Base-by-base conservation (phyloP, 2,888 invertebrate genomes). In the Metopia argyrocephala region DNA sequence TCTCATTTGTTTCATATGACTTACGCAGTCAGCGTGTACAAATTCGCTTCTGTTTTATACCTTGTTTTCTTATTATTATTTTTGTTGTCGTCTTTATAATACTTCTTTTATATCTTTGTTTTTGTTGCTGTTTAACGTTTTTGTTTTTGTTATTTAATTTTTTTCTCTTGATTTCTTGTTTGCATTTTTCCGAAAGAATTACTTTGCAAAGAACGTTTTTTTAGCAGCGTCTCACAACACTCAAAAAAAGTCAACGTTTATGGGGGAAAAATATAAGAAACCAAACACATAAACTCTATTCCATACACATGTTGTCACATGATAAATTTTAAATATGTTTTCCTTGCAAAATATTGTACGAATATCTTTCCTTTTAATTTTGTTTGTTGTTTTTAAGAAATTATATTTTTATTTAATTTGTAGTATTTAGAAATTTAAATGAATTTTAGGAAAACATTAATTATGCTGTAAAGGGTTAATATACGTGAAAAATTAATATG, bases 271-370 rank as follows among this genome's bases (percentile, higher is more conserved):
- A 45, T 68, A 59, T 76, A 74, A n/a, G n/a, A n/a, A n/a, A n/a
- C n/a, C n/a, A n/a, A n/a, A n/a, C n/a, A 38, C 54, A 57, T 31
- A 75, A 9, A 38, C 38, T 9, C 12, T 12, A 15, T 15, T 38
- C 38, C 38, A 38, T 38, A 15, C 78, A 78, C 78, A 78, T 81
- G 81, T 81, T 81, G 78, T 75, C 81, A 81, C 78, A 78, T 81
- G 78, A 75, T 78, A 78, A 81, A 78, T 78, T 81, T 81, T 78
- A 61, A 78, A 74, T 74, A 65, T 27, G 48, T 25, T 57, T 74
- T 65, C 57, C 50, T 50, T 45, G 20, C 9, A 7, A 1, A 50
- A 5, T 18, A 21, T 7, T 12, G 5, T 12, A 48, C 25, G 28
- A 21, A 46, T 45, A 23, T 21, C 6, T 38, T 15, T 21, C 15